Evolutionary conservation across 1,140 invertebrate species (phyloP).

Genomic region (Coenobita brevimanus): DNA sequence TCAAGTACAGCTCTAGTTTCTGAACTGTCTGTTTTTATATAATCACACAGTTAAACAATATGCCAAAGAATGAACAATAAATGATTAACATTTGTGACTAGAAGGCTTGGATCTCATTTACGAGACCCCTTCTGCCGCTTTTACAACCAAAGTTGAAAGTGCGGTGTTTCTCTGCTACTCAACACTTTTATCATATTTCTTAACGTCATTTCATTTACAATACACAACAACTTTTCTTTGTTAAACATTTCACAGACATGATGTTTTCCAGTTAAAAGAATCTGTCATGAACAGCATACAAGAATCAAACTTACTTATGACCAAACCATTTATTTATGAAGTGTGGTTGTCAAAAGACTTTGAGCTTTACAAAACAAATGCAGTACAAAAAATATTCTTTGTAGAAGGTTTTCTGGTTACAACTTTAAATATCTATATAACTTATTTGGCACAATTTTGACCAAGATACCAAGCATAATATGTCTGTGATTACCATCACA

Average conservation of each 20-base stretch:
- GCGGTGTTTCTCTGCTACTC: background rate
- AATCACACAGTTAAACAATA: background rate
- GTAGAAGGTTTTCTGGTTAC: conserved; percentile 42
- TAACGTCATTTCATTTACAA: background rate
- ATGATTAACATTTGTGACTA: conserved; percentile 46
- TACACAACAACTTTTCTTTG: too few relatives aligned
- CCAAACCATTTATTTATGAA: too few relatives aligned
- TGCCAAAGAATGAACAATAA: conserved; percentile 21
- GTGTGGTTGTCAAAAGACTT: too few relatives aligned
- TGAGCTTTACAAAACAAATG: too few relatives aligned
- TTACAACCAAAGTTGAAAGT: conserved; percentile 44
- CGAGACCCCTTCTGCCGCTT: conserved; percentile 61
- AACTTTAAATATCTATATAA: conserved; percentile 25
- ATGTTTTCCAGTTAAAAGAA: too few relatives aligned
- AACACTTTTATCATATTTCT: background rate
- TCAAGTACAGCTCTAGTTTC: background rate
- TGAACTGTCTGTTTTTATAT: conserved; percentile 10
- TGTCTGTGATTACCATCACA: too few relatives aligned
- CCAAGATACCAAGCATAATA: conserved; percentile 15
- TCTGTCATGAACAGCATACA: too few relatives aligned
- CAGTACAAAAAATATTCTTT: too few relatives aligned
- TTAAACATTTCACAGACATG: too few relatives aligned
- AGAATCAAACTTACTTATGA: too few relatives aligned
- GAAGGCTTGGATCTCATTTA: conserved; percentile 47
- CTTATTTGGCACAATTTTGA: conserved; percentile 60